A percentile compares a stretch with the other conserved stretches of the same genome.
Conservation (phyloP, 2,797 vertebrate genomes). For the Tenualosa ilisha region DNA sequence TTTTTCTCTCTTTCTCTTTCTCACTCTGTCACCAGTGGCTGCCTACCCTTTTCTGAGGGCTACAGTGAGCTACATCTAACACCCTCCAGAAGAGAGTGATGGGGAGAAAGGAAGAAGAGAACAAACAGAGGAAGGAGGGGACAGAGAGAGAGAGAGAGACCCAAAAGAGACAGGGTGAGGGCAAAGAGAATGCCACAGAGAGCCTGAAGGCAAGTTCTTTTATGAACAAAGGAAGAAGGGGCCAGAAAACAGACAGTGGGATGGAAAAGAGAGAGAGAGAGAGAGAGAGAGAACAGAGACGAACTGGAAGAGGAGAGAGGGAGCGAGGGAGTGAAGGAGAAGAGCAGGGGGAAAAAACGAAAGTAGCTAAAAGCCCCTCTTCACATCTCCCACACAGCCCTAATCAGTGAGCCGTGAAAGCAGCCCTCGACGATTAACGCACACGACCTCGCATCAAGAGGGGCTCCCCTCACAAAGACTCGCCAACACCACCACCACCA, state of each 20-base stretch:
- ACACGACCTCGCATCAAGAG: not conserved
- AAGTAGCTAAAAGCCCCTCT: slow-evolving; percentile 10
- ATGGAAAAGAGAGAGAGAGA: not conserved
- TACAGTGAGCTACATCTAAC: not conserved
- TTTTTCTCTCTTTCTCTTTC: not conserved
- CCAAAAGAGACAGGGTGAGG: not conserved
- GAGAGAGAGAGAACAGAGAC: not conserved
- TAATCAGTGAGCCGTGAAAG: slow-evolving; percentile 5
- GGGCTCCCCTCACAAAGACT: not conserved
- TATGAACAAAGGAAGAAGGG: not conserved
- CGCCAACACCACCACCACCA: no score
- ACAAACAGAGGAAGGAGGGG: not conserved
- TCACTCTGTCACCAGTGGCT: not conserved
- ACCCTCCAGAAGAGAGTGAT: not conserved
- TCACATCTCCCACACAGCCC: not conserved
- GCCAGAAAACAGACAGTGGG: not conserved
- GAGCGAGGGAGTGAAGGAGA: not conserved
- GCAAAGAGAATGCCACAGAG: slow-evolving; percentile 9
- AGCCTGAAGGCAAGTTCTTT: not conserved
- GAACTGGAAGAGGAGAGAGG: not conserved
- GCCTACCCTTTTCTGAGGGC: not conserved
- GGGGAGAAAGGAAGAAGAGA: not conserved
- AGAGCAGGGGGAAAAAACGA: not conserved
- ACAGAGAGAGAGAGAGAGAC: not conserved
- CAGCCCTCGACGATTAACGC: not conserved